Evolutionary conservation across 2,888 invertebrate genomes (phyloP), one percentile per base, ranked within the genome.

Genomic region (Onthophagus sagittarius): DNA sequence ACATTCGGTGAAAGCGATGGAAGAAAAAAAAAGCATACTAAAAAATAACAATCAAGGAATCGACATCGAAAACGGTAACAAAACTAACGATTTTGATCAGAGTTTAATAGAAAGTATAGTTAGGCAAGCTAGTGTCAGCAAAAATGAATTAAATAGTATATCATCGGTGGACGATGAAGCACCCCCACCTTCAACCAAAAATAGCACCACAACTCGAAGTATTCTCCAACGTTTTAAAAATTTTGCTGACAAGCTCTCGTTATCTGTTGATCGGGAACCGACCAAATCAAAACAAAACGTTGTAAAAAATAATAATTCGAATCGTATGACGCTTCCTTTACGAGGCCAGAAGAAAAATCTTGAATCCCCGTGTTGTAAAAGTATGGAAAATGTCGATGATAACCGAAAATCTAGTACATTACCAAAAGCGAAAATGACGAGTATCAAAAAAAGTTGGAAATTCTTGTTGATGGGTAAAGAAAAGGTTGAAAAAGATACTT

Each of bases 161-260:
- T 76, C 79, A 39, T 78, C 78, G 69, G 67, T 23, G 5, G 67
- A 23, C 23, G 67, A 67, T 7, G 23, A 64, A 15, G 14, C 15
- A 64, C 63, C 62, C 1, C 69, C 71, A 74, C 79, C 79, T 67
- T 79, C 78, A 73, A 73, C 73, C 67, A 73, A 69, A 70, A 78
- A 77, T 75, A 83, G 82, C 72, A 83, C 84, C 78, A 80, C 79
- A 78, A 85, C 84, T 71, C 80, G 83, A 73, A 87, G 88, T 0
- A 80, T 89, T 73, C 82, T 89, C 62, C 84, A 88, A 11, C 84
- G 88, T 15, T 82, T 89, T 73, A 85, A 87, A 53, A 87, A 88
- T 71, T 86, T 89, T 74, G 88, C 89, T 2, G 89, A 89, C 79
- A 84, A 88, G 15, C 81, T 88, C 75, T 86, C 86, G 74, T 84